A percentile compares a stretch with the other conserved stretches of the same genome.
Evolutionary conservation across 2,888 invertebrate species (phyloP).

Genomic region (Gnatocerus cornutus): DNA sequence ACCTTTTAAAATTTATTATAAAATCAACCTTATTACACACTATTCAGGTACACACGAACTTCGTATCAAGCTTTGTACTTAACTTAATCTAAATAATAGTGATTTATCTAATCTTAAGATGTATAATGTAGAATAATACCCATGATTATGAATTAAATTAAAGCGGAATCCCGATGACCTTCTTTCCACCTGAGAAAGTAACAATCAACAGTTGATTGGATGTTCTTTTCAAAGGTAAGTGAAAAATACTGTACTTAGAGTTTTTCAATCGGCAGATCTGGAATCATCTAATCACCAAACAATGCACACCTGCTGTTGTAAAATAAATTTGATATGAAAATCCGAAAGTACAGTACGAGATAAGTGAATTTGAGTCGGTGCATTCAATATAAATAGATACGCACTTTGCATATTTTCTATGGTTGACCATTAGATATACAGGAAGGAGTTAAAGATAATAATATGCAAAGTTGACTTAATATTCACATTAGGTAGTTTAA

Average conservation of each 20-base stretch:
- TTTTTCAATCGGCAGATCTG: no score
- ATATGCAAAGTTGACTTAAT: constrained; percentile 62
- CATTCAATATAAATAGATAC: constrained; percentile 41
- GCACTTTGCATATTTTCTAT: constrained; percentile 49
- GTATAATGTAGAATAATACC: constrained; percentile 37
- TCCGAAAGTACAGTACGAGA: constrained; percentile 22
- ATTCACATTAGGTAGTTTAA: constrained; percentile 61
- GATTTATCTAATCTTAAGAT: constrained; percentile 37
- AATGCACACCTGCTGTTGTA: not conserved
- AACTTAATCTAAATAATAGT: constrained; percentile 24
- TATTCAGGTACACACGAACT: constrained; percentile 55
- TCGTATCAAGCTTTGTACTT: constrained; percentile 52
- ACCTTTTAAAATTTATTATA: constrained; percentile 44
- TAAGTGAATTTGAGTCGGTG: not conserved
- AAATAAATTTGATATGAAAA: constrained; percentile 7
- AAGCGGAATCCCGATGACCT: constrained; percentile 25
- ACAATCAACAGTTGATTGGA: not conserved
- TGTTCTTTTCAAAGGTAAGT: not conserved
- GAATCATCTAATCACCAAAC: not conserved
- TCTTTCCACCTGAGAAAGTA: constrained; percentile 2
- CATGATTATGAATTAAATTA: constrained; percentile 29
- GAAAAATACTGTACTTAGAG: not conserved
- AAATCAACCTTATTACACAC: constrained; percentile 49
- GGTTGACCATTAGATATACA: constrained; percentile 53
- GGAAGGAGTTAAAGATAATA: constrained; percentile 60